These are phyloP conservation scores for Arvicanthis niloticus DNA, from an alignment of 2,113 vertebrate species.

Conservation along the genomic window DNA sequence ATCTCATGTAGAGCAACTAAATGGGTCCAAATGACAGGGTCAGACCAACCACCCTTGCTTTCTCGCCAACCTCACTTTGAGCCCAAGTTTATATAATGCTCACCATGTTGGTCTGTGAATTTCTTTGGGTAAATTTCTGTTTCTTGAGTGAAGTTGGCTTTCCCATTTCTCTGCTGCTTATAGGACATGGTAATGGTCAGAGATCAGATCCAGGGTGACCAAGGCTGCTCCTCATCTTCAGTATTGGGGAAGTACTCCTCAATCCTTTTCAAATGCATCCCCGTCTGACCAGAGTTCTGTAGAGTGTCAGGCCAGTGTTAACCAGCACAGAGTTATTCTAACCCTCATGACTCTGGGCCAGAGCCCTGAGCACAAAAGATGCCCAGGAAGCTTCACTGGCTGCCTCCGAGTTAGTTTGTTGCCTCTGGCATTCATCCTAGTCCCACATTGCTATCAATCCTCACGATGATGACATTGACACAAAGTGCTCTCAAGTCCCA, in stretches of 20 bases:
- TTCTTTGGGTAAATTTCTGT: neutral
- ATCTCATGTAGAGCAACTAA: neutral
- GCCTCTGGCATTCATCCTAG: conserved; percentile 52
- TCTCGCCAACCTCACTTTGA: neutral
- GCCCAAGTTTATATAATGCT: neutral
- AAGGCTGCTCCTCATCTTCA: neutral
- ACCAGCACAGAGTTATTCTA: neutral
- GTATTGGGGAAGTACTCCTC: neutral
- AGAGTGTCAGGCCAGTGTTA: neutral
- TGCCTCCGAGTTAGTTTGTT: neutral
- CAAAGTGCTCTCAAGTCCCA: conserved; percentile 70
- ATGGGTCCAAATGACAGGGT: neutral
- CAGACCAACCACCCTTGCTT: neutral
- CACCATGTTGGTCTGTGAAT: neutral
- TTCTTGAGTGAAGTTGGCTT: neutral
- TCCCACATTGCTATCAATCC: conserved; percentile 57
- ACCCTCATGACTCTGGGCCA: neutral
- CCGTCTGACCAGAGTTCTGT: rapidly evolving
- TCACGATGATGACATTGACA: conserved; percentile 38
- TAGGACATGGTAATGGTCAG: neutral
- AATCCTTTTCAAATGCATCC: neutral
- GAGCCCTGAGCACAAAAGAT: neutral
- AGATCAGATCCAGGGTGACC: neutral
- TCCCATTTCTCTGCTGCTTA: neutral
- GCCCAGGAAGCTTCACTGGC: neutral